Evolutionary conservation across 2,113 vertebrate species (phyloP).

Genomic region (Aythya baeri): DNA sequence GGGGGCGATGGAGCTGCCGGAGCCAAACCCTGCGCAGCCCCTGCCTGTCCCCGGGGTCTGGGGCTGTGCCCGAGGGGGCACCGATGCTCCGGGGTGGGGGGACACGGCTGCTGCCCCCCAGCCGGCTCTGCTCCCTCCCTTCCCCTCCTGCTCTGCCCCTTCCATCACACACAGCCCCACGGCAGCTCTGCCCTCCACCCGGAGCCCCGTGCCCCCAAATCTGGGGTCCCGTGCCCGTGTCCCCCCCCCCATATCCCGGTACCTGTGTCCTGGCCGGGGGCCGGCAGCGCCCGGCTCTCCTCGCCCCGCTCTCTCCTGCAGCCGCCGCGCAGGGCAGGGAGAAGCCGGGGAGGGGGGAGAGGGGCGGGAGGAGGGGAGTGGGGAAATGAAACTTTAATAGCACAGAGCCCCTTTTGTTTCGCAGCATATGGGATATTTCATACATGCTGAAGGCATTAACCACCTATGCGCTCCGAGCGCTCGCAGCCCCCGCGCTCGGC

Average conservation of each 20-base stretch:
- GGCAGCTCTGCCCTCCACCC: neutral
- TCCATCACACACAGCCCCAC: neutral
- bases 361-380: constrained; percentile 76
- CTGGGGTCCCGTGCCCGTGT: neutral
- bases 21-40: fast-evolving
- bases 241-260: neutral
- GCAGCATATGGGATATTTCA: constrained; percentile 85
- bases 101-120: neutral
- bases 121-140: neutral
- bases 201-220: neutral
- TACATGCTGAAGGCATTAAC: constrained; percentile 87
- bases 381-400: constrained; percentile 85
- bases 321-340: constrained; percentile 72
- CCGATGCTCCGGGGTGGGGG: fast-evolving
- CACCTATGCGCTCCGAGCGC: constrained; percentile 80
- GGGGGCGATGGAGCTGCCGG: neutral
- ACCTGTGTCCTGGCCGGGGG: neutral
- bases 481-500: constrained; percentile 33
- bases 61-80: neutral
- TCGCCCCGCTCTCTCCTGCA: constrained; percentile 57
- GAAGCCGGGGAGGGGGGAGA: constrained; percentile 69
- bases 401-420: constrained; percentile 87
- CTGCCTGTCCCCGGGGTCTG: fast-evolving
- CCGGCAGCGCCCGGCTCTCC: neutral
- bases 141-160: fast-evolving